These are phyloP conservation scores for Upupa epops DNA, from an alignment of 2,113 vertebrate species.

Conservation along the genomic window DNA sequence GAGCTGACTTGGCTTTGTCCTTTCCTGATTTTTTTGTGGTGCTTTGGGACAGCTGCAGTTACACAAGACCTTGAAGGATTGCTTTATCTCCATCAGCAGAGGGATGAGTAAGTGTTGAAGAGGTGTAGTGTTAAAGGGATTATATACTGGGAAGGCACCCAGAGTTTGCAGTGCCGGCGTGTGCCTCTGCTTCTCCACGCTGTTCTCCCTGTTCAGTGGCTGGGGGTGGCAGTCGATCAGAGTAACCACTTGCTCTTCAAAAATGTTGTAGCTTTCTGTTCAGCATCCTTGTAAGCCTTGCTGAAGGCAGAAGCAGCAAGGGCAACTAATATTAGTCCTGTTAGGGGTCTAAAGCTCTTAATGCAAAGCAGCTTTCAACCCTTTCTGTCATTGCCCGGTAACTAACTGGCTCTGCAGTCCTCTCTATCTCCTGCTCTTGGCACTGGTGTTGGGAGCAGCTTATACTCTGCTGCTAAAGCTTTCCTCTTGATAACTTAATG, in stretches of 20 bases:
- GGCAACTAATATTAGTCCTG: slow-evolving; percentile 14
- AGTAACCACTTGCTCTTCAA: background rate
- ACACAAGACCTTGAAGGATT: background rate
- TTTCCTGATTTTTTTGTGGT: background rate
- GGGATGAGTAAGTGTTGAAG: slow-evolving; percentile 66
- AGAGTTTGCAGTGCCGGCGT: background rate
- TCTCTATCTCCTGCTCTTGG: background rate
- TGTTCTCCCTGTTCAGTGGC: background rate
- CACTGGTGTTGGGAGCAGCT: background rate
- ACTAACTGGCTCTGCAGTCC: background rate
- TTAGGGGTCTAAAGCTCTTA: background rate
- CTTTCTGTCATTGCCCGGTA: slow-evolving; percentile 31
- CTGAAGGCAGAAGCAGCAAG: slow-evolving; percentile 38
- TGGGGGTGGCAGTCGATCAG: slow-evolving; percentile 39
- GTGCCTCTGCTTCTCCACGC: slow-evolving; percentile 2
- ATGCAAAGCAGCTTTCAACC: background rate
- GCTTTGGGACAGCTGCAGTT: slow-evolving; percentile 17
- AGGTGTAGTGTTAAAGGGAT: slow-evolving; percentile 42
- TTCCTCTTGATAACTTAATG: background rate
- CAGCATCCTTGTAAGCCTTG: background rate
- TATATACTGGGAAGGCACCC: slow-evolving; percentile 12
- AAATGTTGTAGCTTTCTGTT: background rate
- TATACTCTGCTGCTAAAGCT: background rate
- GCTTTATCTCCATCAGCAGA: slow-evolving; percentile 29
- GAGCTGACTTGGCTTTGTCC: background rate